These are phyloP conservation scores for Leucoraja ocellata DNA, from an alignment of 2,797 vertebrate genomes.

Conservation along the genomic window DNA sequence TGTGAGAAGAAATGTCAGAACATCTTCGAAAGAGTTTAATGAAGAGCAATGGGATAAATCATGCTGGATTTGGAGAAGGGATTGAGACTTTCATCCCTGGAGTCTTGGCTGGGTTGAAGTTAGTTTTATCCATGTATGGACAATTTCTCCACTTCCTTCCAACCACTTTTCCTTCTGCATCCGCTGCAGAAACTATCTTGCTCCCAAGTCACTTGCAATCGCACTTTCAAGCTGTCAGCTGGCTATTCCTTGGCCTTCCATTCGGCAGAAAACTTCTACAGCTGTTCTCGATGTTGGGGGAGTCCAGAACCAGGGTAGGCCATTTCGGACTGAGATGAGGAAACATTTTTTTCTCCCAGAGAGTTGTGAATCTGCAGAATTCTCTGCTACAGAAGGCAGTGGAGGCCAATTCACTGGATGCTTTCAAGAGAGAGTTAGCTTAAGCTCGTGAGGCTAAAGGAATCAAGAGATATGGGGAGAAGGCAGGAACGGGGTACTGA, in stretches of 20 bases:
- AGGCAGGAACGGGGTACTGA: too few species aligned
- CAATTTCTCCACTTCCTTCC: neutral
- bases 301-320: too few species aligned
- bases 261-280: neutral
- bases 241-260: neutral
- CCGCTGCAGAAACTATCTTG: neutral
- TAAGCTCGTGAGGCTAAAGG: too few species aligned
- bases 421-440: too few species aligned
- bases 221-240: conserved; percentile 29
- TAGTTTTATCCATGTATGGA: neutral
- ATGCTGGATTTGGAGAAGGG: neutral
- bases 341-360: too few species aligned
- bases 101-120: conserved; percentile 1
- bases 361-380: too few species aligned
- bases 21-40: neutral
- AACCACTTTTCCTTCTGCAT: neutral
- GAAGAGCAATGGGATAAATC: neutral
- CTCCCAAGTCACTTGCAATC: conserved; percentile 6
- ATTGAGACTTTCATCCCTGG: conserved; percentile 1
- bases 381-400: too few species aligned
- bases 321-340: too few species aligned
- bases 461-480: too few species aligned
- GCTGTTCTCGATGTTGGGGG: neutral
- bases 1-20: neutral
- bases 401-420: too few species aligned